A percentile compares a stretch with the other conserved stretches of the same genome.
Conservation (phyloP, 2,888 invertebrate genomes). For the Lasioglossum oenotherae region DNA sequence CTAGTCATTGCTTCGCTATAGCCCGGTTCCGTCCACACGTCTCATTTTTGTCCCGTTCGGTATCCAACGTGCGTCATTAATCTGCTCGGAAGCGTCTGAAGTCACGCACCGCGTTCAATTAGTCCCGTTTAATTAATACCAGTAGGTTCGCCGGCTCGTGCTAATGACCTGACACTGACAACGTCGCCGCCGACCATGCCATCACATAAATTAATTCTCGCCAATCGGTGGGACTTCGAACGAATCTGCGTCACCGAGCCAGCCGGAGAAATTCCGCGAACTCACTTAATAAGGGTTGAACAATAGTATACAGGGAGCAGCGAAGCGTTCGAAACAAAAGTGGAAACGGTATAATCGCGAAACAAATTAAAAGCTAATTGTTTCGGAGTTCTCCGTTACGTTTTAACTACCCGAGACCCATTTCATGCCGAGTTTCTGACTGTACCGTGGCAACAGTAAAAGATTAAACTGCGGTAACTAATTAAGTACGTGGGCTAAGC, state of each 20-base stretch:
- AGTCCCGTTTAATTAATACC: slow-evolving; percentile 52
- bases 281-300: neutral
- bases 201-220: slow-evolving; percentile 69
- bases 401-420: neutral
- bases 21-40: neutral
- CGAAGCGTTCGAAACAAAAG: neutral
- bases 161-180: slow-evolving; percentile 59
- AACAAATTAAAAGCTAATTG: slow-evolving; percentile 4
- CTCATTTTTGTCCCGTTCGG: neutral
- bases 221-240: slow-evolving; percentile 63
- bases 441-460: neutral
- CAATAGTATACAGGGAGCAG: neutral
- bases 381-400: neutral
- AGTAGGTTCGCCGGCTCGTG: slow-evolving; percentile 53
- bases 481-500: neutral
- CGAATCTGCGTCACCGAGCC: slow-evolving; percentile 27
- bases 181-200: slow-evolving; percentile 9
- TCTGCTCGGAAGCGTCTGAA: slow-evolving; percentile 51
- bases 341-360: neutral
- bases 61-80: slow-evolving; percentile 44
- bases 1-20: neutral
- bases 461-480: slow-evolving; percentile 7
- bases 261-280: neutral
- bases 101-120: slow-evolving; percentile 61
- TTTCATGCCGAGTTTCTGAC: neutral